A percentile compares a stretch with the other conserved stretches of the same genome.
Conservation (phyloP, 64 coral and sea anemone species). For the Stichodactyla mertensii region DNA sequence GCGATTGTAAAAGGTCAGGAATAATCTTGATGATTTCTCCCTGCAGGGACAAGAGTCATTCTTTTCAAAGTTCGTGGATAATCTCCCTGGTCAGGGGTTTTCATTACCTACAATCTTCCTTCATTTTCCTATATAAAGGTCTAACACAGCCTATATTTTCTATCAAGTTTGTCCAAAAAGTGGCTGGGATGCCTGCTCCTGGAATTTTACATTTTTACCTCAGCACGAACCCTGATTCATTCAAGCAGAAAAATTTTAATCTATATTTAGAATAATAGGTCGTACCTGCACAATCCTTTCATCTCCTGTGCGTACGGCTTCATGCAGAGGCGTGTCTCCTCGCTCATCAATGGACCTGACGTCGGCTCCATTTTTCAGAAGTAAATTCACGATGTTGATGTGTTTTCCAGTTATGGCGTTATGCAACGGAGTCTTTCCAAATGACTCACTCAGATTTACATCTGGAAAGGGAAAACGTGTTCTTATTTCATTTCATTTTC, state of each 20-base stretch:
- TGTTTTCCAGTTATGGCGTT: conserved; percentile 85
- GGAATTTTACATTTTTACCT: no score
- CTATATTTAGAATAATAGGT: not conserved
- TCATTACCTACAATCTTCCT: no score
- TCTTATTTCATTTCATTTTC: not conserved
- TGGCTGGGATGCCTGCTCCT: no score
- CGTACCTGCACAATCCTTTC: conserved; percentile 72
- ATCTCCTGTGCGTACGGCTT: conserved; percentile 49
- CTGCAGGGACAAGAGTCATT: no score
- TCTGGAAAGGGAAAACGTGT: conserved; percentile 19
- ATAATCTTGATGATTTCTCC: no score
- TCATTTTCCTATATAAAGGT: no score
- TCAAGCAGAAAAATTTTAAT: not conserved
- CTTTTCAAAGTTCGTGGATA: no score
- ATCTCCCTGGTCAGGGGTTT: no score
- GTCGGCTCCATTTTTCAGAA: conserved; percentile 71
- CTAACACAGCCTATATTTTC: no score
- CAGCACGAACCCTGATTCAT: no score
- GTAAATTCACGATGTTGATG: conserved; percentile 44
- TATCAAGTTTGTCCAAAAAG: no score
- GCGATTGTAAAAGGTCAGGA: no score
- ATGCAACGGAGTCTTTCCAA: conserved; percentile 83
- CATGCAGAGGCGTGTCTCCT: conserved; percentile 73
- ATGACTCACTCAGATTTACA: conserved; percentile 66
- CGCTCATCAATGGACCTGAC: conserved; percentile 59